Evolutionary conservation across 2,888 invertebrate genomes (phyloP), one percentile per base, ranked within the genome.

Genomic region (Anagyrus pseudococci): DNA sequence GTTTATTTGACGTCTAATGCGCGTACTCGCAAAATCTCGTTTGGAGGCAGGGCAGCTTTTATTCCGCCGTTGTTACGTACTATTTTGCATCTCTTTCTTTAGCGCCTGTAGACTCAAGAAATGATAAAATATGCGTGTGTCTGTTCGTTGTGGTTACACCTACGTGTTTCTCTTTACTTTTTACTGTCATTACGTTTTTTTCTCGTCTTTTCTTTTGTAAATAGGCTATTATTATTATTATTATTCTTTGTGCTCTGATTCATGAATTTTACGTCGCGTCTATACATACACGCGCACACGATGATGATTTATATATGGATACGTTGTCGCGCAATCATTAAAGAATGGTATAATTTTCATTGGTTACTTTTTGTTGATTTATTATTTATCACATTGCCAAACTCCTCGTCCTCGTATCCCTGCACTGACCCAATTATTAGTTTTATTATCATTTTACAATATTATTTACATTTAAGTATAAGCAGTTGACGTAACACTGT

Each of bases 271-370:
- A 43, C 47, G 46, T 23, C 29, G 33, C 15, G 15, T 37, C 13
- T 8, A 15, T 37, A 37, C 33, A 37, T 37, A 37, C 48, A 58
- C 44, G 19, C 17, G 64, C n/a, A 56, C 52, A 63, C 37, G 29
- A 50, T 25, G 17, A 54, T 58, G 26, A 37, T 55, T 10, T 37
- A 52, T 40, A 49, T 48, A 62, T 54, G 66, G 68, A 67, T 69
- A 69, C 66, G 68, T 68, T 73, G 70, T 72, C 71, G 68, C 68
- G 70, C 68, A 70, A 71, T 73, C 70, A 73, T 74, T 73, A 72
- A 73, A 71, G 68, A 73, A 69, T 73, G 72, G 69, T 72, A 74
- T 71, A 71, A 74, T 73, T 73, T 76, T 70, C 79, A 78, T 77
- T 79, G 77, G 73, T 73, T 75, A 75, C 66, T 37, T 70, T 69